phyloP scores from a whole-genome alignment of 2,113 vertebrate genomes.

The Jaculus jaculus region DNA sequence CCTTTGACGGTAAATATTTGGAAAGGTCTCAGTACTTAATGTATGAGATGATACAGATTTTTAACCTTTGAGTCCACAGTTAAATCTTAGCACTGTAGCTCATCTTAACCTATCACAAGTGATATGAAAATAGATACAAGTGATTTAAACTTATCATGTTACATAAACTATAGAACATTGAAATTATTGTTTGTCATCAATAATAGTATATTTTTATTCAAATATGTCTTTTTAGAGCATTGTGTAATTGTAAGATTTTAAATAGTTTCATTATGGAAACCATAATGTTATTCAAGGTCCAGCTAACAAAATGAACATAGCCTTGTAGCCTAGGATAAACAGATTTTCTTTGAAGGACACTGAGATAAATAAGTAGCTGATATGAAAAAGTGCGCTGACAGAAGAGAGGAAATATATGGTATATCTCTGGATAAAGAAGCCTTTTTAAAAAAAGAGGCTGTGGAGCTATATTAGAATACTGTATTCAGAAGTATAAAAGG shows the following conservation, averaged over 20 bases:
- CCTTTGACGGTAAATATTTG: background rate
- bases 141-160: conserved; percentile 1
- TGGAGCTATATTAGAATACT: background rate
- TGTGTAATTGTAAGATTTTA: background rate
- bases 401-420: background rate
- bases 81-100: background rate
- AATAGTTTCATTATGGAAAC: conserved; percentile 37
- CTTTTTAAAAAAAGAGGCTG: background rate
- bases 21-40: conserved; percentile 8
- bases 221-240: background rate
- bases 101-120: background rate
- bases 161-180: background rate
- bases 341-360: background rate
- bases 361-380: background rate
- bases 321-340: background rate
- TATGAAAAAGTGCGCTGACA: background rate
- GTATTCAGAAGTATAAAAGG: background rate
- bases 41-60: background rate
- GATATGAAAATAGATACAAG: background rate
- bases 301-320: background rate
- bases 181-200: background rate
- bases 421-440: background rate
- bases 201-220: conserved; percentile 34
- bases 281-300: background rate
- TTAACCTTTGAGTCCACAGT: background rate